Evolutionary conservation across 2,113 vertebrate genomes (phyloP).

Genomic region (Formicarius rufipectus): DNA sequence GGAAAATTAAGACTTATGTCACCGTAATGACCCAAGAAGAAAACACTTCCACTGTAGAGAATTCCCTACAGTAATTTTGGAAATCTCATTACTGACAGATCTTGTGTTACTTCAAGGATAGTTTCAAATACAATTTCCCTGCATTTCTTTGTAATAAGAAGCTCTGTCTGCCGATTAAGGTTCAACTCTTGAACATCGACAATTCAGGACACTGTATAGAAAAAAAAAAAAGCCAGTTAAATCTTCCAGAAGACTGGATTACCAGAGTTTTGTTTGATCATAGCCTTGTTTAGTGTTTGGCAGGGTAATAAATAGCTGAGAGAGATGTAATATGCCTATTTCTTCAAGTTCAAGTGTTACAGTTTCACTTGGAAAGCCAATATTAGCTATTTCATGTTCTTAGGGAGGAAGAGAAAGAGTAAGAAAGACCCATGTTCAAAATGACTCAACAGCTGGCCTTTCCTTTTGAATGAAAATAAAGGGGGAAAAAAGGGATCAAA

Average conservation of each 20-base stretch:
- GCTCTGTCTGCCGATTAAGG: conserved; percentile 4
- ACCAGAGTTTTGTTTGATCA: conserved; percentile 38
- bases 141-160: conserved; percentile 37
- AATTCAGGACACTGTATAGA: background rate
- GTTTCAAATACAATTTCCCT: conserved; percentile 48
- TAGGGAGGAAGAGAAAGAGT: background rate
- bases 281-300: conserved; percentile 41
- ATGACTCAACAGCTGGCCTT: background rate
- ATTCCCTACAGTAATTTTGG: conserved; percentile 67
- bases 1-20: conserved; percentile 69
- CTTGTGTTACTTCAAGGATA: conserved; percentile 64
- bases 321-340: background rate
- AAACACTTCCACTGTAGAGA: conserved; percentile 56
- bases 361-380: conserved; percentile 22
- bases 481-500: background rate
- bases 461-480: background rate
- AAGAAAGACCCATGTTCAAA: conserved; percentile 1
- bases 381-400: conserved; percentile 7
- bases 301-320: conserved; percentile 51
- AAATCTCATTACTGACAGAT: conserved; percentile 65
- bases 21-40: conserved; percentile 66
- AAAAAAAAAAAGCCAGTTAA: conserved; percentile 63
- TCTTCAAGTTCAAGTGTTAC: conserved; percentile 36
- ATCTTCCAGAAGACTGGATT: conserved; percentile 31
- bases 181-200: background rate